These are phyloP conservation scores for Hydrozoanthus gracilis DNA, from an alignment of 92 coral and sea anemone genomes.

Conservation along the genomic window DNA sequence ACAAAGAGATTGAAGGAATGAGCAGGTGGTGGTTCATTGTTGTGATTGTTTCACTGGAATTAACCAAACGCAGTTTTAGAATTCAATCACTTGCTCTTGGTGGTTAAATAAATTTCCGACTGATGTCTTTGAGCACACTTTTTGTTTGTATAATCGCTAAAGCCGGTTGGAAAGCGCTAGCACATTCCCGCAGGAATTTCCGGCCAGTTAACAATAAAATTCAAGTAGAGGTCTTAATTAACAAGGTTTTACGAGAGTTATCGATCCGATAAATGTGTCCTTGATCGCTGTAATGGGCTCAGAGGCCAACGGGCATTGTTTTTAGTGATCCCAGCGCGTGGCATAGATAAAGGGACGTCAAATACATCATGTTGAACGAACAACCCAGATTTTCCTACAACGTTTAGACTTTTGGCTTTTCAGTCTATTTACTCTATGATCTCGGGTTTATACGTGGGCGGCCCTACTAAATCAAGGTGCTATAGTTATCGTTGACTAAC, in stretches of 20 bases:
- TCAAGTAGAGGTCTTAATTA: background rate
- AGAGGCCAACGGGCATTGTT: background rate
- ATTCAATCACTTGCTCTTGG: background rate
- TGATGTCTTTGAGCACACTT: background rate
- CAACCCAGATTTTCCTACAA: background rate
- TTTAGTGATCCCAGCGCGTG: slow-evolving; percentile 27
- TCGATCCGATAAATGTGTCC: slow-evolving; percentile 13
- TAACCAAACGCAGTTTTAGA: background rate
- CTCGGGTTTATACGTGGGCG: background rate
- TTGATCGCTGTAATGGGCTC: background rate
- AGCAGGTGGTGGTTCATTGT: slow-evolving; percentile 39
- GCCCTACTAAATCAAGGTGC: background rate
- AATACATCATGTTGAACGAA: background rate
- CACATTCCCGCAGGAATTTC: slow-evolving; percentile 27
- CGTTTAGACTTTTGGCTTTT: background rate
- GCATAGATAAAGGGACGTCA: background rate
- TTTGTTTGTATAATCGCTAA: background rate
- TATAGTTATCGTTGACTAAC: slow-evolving; percentile 1
- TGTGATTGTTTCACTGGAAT: background rate
- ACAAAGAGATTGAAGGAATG: background rate
- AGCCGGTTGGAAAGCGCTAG: background rate
- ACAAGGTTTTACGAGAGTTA: background rate
- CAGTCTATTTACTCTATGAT: background rate
- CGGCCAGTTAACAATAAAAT: background rate
- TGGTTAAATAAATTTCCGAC: background rate